Base-by-base conservation (phyloP, 2,888 invertebrate species). In the Pachymerium ferrugineum region DNA sequence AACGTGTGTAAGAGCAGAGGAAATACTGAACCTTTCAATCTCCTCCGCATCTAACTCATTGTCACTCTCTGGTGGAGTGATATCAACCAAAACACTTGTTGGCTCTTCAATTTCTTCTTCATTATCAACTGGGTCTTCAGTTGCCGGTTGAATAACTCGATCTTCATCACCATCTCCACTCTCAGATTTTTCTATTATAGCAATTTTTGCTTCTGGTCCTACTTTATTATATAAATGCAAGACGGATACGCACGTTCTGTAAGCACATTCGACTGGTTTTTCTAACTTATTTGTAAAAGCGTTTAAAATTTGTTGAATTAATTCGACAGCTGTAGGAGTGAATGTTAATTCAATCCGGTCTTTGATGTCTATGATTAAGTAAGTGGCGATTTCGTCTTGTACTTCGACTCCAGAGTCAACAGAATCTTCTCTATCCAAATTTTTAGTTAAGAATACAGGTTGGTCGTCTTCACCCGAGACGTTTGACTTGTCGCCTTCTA, bases 281-380 rank as follows among this genome's bases (percentile, higher is more conserved):
- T 3, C 25, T 16, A 28, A 16, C 22, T 72, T 72, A 6, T 54
- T 8, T 6, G 54, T 72, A 29, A 72, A 72, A 5, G 72, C 83
- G 78, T 82, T 78, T 12, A 79, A 73, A 16, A 83, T 79, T 76
- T 85, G 84, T 35, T 85, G 84, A 62, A 89, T 78, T 3, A 87
- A 86, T 73, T 87, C 84, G 4, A 91, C 86, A 31, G 84, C 87
- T 79, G 83, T 86, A 1, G 90, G 89, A 0, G 90, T 90, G 30
- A 92, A 79, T 0, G 90, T 90, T 1, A 91, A 78, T 78, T 89
- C 87, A 3, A 92, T 83, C 67, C 85, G 83, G 76, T 90, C 89
- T 71, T 87, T 86, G 0, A 90, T 88, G 76, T 89, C 89, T 3
- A 92, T 79, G 72, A 90, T 84, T 6, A 92, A 79, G 81, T 91